Conservation (phyloP, 2,797 vertebrate genomes). For the Sardinella longiceps region DNA sequence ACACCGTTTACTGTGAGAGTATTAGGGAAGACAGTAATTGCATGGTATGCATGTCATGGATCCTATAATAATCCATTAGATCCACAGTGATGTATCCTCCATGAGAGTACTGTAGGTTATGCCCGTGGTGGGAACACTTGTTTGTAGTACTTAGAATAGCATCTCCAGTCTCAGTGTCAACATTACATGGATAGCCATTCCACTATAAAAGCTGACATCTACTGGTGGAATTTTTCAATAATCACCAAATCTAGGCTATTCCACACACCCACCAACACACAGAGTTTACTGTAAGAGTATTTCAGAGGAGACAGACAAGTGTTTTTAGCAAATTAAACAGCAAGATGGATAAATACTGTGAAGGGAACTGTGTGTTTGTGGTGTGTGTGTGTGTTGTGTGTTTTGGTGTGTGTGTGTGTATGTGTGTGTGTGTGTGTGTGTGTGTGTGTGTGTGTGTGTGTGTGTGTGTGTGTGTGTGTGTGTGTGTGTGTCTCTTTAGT, state of each 20-base stretch:
- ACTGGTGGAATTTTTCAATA: background rate
- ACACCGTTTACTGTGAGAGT: too few relatives aligned
- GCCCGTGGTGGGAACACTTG: too few relatives aligned
- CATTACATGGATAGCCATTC: background rate
- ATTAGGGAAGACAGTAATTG: too few relatives aligned
- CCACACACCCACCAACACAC: background rate
- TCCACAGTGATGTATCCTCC: too few relatives aligned
- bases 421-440: constrained; percentile 31
- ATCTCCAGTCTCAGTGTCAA: background rate
- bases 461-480: constrained; percentile 28
- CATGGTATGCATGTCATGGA: too few relatives aligned
- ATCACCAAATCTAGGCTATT: too few relatives aligned
- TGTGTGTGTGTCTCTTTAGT: background rate
- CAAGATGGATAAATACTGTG: background rate
- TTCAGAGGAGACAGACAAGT: background rate
- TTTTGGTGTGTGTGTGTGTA: background rate
- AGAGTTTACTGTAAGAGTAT: background rate
- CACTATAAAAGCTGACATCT: background rate
- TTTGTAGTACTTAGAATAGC: too few relatives aligned
- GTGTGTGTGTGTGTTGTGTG: constrained; percentile 34
- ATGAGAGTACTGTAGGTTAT: too few relatives aligned
- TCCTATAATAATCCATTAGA: too few relatives aligned
- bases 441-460: constrained; percentile 27
- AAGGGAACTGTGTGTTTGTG: background rate
- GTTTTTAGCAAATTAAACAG: background rate